These are phyloP conservation scores for Dorcus parallelipipedus DNA, from an alignment of 2,888 invertebrate genomes.

Conservation along the genomic window DNA sequence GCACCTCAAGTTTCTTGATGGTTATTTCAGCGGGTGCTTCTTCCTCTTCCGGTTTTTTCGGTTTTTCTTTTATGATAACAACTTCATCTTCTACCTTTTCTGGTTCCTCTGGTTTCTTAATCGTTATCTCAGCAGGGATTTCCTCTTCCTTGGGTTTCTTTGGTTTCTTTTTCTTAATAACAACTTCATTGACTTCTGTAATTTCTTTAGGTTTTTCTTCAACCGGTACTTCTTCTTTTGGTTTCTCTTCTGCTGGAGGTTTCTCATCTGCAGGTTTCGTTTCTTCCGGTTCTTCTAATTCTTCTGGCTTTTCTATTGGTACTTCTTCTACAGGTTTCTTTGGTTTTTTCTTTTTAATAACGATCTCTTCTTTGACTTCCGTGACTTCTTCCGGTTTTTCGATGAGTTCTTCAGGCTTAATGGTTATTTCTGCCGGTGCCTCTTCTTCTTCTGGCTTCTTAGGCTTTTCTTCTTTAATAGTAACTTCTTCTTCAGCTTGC, in stretches of 20 bases:
- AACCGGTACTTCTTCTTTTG: slow-evolving; percentile 45
- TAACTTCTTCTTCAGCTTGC: slow-evolving; percentile 43
- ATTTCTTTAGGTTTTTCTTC: slow-evolving; percentile 49
- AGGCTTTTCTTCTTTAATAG: slow-evolving; percentile 44
- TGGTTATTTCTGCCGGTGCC: slow-evolving; percentile 45
- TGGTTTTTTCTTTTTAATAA: slow-evolving; percentile 32
- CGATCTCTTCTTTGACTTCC: slow-evolving; percentile 29
- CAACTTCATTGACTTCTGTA: slow-evolving; percentile 39
- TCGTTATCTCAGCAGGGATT: slow-evolving; percentile 54
- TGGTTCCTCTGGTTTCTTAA: slow-evolving; percentile 43
- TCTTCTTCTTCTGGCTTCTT: slow-evolving; percentile 25
- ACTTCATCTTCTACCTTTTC: slow-evolving; percentile 43
- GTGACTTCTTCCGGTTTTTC: slow-evolving; percentile 50
- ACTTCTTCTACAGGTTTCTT: slow-evolving; percentile 32
- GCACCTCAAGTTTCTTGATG: slow-evolving; percentile 40
- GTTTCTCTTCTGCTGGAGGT: slow-evolving; percentile 33
- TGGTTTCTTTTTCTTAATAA: slow-evolving; percentile 39
- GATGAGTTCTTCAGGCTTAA: slow-evolving; percentile 34
- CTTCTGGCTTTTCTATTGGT: slow-evolving; percentile 33
- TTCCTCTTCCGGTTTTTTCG: slow-evolving; percentile 34
- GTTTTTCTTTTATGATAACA: slow-evolving; percentile 30
- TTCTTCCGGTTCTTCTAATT: slow-evolving; percentile 29
- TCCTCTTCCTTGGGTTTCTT: slow-evolving; percentile 29
- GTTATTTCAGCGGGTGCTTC: slow-evolving; percentile 39
- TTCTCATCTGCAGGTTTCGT: slow-evolving; percentile 30